Evolutionary conservation across 1,140 invertebrate species (phyloP).

Genomic region (Kradibia gibbosae): DNA sequence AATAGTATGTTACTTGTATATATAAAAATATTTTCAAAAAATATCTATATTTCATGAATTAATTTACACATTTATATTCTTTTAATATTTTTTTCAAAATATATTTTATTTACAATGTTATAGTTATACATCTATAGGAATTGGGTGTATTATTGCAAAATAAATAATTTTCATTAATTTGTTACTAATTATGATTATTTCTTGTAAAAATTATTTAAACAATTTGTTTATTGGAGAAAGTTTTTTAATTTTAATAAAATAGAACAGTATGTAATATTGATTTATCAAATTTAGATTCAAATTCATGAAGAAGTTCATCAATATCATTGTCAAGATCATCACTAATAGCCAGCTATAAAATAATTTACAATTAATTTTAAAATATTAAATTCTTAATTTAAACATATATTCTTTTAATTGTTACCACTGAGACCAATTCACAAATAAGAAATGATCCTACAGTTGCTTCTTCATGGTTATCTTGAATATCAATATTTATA

Average conservation of each 20-base stretch:
- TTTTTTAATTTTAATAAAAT: slow-evolving; percentile 83
- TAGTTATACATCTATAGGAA: background rate
- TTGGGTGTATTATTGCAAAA: background rate
- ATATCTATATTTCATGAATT: background rate
- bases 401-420: slow-evolving; percentile 45
- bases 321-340: slow-evolving; percentile 98
- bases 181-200: too few relatives aligned
- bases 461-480: slow-evolving; percentile 99
- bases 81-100: background rate
- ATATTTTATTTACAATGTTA: background rate
- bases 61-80: background rate
- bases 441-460: slow-evolving; percentile 98
- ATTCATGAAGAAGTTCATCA: slow-evolving; percentile 96
- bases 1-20: too few relatives aligned
- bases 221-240: too few relatives aligned
- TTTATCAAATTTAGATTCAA: slow-evolving; percentile 91
- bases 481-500: slow-evolving; percentile 99
- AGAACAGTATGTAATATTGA: slow-evolving; percentile 93
- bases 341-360: slow-evolving; percentile 87
- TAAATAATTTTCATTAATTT: background rate
- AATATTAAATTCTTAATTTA: slow-evolving; percentile 25
- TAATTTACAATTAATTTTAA: slow-evolving; percentile 30
- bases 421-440: slow-evolving; percentile 92
- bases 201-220: too few relatives aligned
- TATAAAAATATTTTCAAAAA: too few relatives aligned